Base-by-base conservation (phyloP, 2,888 invertebrate genomes). In the Macrosiphum euphorbiae region DNA sequence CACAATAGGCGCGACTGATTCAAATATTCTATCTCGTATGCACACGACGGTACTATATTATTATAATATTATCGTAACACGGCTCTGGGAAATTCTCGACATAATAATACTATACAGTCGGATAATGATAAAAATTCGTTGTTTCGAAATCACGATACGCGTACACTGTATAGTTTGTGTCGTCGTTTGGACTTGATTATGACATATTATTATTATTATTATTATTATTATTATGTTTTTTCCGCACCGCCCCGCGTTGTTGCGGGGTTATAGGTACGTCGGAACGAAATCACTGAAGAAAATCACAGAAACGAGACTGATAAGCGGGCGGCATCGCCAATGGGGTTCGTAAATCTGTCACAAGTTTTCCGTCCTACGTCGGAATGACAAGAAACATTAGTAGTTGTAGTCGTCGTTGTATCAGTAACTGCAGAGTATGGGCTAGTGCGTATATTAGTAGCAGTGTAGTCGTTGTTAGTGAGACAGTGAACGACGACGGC, bases 341-440 rank as follows among this genome's bases (percentile, higher is more conserved):
- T 47, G 35, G 85, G 41, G 41, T 41, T 85, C 44, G 87, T 92
- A 88, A 92, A 88, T 92, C 92, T n/a, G 92, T 87, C 67, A 58
- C 92, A 28, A 85, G 61, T 67, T 78, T 90, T 58, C 92, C 35
- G 47, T 88, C 90, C 10, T 44, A 47, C n/a, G 50, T 87, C 10
- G 26, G 47, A 67, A 67, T 88, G 92, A 87, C 92, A 26, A 28
- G 50, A 61, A 88, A 87, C 92, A 52, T n/a, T 52, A 52, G 35
- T 41, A 35, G 52, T 88, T 41, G n/a, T 50, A n/a, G 20, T 50
- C 8, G 35, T 50, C 3, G 67, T 52, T 88, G 52, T 35, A 88
- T 44, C 78, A 35, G 35, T 78, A 35, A 47, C 55, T 24, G 55
- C n/a, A 28, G 47, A 88, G 20, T 88, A 88, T 7, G 13, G 20